phyloP scores from a whole-genome alignment of 53 echinoderm and acorn worm species.

The Echinometra lucunter region DNA sequence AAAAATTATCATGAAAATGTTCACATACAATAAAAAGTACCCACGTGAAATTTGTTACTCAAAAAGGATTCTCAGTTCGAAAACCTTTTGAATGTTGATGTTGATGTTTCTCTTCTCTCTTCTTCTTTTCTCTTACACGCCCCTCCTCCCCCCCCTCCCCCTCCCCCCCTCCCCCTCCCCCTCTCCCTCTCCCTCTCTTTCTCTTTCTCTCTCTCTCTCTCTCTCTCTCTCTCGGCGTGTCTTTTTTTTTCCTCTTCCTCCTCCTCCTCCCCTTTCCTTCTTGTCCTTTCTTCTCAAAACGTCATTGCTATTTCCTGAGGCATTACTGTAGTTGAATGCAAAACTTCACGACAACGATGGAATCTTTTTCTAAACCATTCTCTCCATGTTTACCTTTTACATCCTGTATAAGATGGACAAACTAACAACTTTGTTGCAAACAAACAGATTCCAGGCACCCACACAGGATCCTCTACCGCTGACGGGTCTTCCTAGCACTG shows the following conservation, averaged over 20 bases:
- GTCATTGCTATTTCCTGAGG: neutral
- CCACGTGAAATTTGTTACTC: neutral
- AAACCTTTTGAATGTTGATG: too few species aligned
- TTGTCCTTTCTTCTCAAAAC: neutral
- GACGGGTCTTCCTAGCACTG: conserved; percentile 6
- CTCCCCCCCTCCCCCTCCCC: too few species aligned
- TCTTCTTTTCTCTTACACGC: too few species aligned
- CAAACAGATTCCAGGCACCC: neutral
- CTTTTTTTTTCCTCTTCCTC: neutral
- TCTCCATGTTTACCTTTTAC: neutral
- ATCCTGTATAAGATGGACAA: neutral
- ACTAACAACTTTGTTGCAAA: neutral
- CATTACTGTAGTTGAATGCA: too few species aligned
- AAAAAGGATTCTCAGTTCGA: too few species aligned
- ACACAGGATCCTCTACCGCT: neutral
- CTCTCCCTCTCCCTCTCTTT: neutral
- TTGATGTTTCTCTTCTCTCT: too few species aligned
- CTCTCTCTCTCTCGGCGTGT: too few species aligned
- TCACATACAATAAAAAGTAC: neutral
- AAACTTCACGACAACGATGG: too few species aligned
- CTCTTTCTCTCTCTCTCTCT: neutral
- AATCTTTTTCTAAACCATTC: neutral
- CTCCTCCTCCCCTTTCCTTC: neutral
- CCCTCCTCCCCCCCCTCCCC: too few species aligned
- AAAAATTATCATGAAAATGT: neutral